phyloP scores from a whole-genome alignment of 2,797 vertebrate genomes.

The Chloroceryle amazona region DNA sequence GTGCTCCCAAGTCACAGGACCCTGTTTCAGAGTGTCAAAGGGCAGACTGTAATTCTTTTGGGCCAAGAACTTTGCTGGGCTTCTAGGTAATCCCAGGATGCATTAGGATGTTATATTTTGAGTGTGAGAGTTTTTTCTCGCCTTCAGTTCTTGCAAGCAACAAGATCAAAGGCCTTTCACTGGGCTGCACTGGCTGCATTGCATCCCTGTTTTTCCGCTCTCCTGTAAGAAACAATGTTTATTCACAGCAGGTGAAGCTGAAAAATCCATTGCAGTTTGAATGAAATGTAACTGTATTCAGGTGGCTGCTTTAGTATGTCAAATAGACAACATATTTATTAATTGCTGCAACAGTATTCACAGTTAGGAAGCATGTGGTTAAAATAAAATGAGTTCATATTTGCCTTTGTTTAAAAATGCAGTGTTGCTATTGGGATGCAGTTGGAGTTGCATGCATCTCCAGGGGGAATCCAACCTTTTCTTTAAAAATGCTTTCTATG shows the following conservation, averaged over 20 bases:
- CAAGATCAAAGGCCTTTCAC: not conserved
- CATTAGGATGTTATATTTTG: not conserved
- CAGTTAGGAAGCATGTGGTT: not conserved
- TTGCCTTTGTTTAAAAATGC: constrained; percentile 5
- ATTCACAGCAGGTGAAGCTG: not conserved
- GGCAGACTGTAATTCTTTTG: not conserved
- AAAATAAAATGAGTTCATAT: constrained; percentile 10
- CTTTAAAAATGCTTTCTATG: not conserved
- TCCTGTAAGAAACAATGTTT: not conserved
- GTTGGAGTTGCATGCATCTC: not conserved
- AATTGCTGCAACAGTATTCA: not conserved
- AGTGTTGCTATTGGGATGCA: not conserved
- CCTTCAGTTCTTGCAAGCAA: fast-evolving
- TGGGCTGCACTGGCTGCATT: not conserved
- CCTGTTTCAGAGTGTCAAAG: not conserved
- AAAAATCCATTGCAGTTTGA: not conserved
- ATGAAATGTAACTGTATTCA: not conserved
- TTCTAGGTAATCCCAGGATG: not conserved
- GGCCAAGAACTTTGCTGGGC: not conserved
- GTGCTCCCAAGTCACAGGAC: not conserved
- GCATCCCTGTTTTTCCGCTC: not conserved
- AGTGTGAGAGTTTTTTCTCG: not conserved
- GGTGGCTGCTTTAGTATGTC: fast-evolving
- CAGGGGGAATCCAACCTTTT: not conserved
- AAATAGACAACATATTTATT: not conserved